Conservation (phyloP, 1,140 invertebrate species). For the Gonatopus flavifemur region DNA sequence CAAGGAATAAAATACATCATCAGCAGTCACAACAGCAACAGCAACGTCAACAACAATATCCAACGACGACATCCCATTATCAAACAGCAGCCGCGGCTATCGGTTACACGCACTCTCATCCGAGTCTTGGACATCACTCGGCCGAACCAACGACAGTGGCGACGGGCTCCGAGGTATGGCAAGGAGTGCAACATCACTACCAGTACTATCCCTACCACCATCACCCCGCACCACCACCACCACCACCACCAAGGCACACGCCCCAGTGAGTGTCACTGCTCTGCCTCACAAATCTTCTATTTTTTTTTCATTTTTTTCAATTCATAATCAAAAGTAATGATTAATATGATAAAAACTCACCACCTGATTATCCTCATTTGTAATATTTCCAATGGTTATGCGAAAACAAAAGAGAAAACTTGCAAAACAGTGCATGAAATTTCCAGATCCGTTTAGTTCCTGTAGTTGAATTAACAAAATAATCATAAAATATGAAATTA, state of each 20-base stretch:
- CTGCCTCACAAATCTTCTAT: constrained; percentile 39
- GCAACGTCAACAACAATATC: constrained; percentile 35
- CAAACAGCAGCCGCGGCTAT: constrained; percentile 33
- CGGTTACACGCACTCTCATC: constrained; percentile 38
- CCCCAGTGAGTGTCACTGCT: constrained; percentile 65
- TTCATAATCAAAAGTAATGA: no score
- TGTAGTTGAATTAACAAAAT: no score
- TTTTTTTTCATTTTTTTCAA: constrained; percentile 27
- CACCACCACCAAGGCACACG: constrained; percentile 61
- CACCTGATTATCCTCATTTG: no score
- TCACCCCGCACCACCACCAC: constrained; percentile 62
- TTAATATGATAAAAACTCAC: no score
- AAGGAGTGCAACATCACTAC: constrained; percentile 65
- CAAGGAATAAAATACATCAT: constrained; percentile 40
- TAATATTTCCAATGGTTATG: no score
- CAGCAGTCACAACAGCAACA: constrained; percentile 34
- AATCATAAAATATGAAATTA: no score
- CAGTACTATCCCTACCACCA: constrained; percentile 68
- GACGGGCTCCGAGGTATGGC: constrained; percentile 65
- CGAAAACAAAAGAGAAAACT: no score
- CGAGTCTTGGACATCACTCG: constrained; percentile 40
- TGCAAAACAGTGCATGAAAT: no score
- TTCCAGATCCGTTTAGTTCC: no score
- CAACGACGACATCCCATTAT: constrained; percentile 47
- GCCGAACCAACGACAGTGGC: no score